Evolutionary conservation across 92 coral and sea anemone genomes (phyloP).

Genomic region (Galaxea fascicularis): DNA sequence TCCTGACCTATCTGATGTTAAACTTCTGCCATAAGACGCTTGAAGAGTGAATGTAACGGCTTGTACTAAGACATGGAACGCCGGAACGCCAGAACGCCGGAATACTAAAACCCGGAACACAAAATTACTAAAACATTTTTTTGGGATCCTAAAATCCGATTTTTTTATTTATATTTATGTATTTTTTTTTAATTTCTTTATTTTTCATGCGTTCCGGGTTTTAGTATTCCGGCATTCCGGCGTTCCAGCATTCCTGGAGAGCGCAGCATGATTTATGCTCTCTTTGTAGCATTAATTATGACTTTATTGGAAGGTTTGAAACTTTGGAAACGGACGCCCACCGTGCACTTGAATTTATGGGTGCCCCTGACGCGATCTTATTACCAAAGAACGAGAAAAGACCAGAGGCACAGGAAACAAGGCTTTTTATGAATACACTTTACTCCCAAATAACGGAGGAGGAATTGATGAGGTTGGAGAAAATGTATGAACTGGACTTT

Average conservation of each 20-base stretch:
- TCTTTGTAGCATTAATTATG: slow-evolving; percentile 61
- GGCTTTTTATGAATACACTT: slow-evolving; percentile 1
- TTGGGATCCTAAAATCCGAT: no score
- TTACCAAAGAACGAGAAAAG: slow-evolving; percentile 23
- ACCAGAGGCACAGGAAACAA: slow-evolving; percentile 4
- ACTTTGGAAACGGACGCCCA: slow-evolving; percentile 40
- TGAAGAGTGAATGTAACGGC: no score
- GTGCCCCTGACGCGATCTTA: not conserved
- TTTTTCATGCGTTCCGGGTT: no score
- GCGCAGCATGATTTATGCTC: slow-evolving; percentile 51
- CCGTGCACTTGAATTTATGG: slow-evolving; percentile 32
- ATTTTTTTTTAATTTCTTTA: no score
- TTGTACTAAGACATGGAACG: no score
- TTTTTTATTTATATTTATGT: no score
- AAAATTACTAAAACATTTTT: no score
- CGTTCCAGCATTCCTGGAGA: slow-evolving; percentile 70
- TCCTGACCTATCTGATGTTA: no score
- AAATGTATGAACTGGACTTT: slow-evolving; percentile 57
- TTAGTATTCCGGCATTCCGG: no score
- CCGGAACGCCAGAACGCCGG: no score
- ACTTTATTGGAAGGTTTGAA: slow-evolving; percentile 59
- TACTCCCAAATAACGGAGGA: slow-evolving; percentile 46
- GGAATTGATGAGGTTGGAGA: slow-evolving; percentile 28
- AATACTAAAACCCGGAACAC: no score
- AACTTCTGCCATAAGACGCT: no score